Percentiles rank a stretch among this genome's conserved stretches.
Conservation (phyloP, 2,797 vertebrate genomes). For the Argya squamiceps region DNA sequence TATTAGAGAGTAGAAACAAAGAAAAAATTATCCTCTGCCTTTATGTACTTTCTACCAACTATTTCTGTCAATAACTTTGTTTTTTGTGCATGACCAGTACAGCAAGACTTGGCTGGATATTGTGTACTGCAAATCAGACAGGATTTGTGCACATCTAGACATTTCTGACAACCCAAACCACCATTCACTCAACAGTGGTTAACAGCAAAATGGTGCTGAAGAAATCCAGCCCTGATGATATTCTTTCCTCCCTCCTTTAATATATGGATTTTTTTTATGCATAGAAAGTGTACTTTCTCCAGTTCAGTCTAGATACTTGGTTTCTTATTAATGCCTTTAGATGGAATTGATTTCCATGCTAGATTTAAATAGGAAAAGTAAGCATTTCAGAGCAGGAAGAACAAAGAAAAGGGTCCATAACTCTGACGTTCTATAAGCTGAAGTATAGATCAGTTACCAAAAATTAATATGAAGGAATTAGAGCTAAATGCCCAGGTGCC, state of each 20-base stretch:
- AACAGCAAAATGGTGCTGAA: neutral
- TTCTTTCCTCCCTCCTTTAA: neutral
- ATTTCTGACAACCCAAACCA: neutral
- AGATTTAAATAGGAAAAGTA: neutral
- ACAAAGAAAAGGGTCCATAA: neutral
- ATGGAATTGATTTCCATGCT: neutral
- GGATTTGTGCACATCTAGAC: neutral
- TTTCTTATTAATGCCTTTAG: neutral
- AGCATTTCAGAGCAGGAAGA: neutral
- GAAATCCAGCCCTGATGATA: neutral
- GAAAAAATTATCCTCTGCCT: fast-evolving
- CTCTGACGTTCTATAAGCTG: neutral
- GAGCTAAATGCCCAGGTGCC: neutral
- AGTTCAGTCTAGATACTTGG: neutral
- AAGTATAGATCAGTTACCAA: neutral
- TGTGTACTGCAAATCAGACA: neutral
- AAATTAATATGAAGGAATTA: neutral
- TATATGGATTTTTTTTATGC: neutral
- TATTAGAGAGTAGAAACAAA: neutral
- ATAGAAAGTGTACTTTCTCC: neutral
- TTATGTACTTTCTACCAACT: neutral
- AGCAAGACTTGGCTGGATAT: neutral
- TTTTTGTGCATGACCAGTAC: neutral
- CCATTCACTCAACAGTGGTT: neutral
- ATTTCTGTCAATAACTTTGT: neutral